Evolutionary conservation across 2,113 vertebrate species (phyloP).

Genomic region (Strix uralensis): DNA sequence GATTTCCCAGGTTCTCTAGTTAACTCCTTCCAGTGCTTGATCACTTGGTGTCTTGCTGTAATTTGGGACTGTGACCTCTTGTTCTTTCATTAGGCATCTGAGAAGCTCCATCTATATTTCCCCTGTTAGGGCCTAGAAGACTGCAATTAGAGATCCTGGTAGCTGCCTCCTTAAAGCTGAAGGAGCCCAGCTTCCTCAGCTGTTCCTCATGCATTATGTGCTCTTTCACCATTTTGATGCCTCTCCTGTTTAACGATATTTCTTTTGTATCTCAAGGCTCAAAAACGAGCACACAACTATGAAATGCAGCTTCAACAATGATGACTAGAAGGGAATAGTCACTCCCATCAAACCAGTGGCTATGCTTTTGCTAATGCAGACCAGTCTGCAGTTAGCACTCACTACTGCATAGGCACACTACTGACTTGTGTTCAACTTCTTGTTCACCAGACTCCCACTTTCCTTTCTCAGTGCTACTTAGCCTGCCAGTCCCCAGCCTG

Average conservation of each 20-base stretch:
- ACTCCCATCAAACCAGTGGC: background rate
- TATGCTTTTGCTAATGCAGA: background rate
- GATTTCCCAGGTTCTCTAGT: background rate
- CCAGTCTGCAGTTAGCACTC: background rate
- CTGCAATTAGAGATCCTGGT: background rate
- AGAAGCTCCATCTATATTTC: background rate
- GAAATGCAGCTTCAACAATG: background rate
- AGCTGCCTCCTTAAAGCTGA: background rate
- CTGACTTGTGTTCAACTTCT: background rate
- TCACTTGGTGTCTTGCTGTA: background rate
- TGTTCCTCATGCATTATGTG: background rate
- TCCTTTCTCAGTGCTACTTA: background rate
- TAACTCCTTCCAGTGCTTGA: background rate
- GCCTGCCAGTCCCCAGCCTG: background rate
- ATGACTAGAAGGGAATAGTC: background rate
- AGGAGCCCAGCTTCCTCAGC: background rate
- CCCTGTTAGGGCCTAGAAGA: background rate
- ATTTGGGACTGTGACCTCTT: background rate
- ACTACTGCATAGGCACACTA: rapidly evolving
- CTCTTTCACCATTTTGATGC: background rate
- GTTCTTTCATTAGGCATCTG: background rate
- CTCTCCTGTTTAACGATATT: background rate
- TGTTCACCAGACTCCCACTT: background rate
- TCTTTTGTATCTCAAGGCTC: background rate
- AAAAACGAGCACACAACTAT: background rate